These are phyloP conservation scores for Cryptoblepharus egeriae DNA, from an alignment of 2,797 vertebrate genomes.

Conservation along the genomic window DNA sequence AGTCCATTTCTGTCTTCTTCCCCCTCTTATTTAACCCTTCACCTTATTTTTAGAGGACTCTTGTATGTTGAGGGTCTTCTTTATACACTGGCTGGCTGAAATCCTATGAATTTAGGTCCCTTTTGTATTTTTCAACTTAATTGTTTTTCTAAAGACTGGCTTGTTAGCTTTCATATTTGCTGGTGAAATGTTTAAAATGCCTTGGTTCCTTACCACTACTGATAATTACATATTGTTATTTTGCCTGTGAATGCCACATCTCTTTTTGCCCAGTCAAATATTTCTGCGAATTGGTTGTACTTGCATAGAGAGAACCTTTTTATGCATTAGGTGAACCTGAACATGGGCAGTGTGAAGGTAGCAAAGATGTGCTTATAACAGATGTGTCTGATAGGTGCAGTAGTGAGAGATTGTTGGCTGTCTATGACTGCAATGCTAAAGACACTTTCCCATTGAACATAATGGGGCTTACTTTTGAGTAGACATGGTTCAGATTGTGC, in stretches of 20 bases:
- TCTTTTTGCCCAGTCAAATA: background rate
- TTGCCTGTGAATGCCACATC: background rate
- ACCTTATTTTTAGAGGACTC: background rate
- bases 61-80: background rate
- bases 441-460: too few relatives aligned
- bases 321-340: background rate
- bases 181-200: background rate
- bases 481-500: too few relatives aligned
- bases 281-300: background rate
- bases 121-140: background rate
- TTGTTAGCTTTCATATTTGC: background rate
- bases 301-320: background rate
- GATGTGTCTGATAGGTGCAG: background rate
- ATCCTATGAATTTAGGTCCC: background rate
- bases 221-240: background rate
- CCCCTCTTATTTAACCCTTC: background rate
- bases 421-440: too few relatives aligned
- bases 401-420: background rate
- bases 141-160: background rate
- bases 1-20: too few relatives aligned
- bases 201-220: background rate
- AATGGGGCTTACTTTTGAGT: too few relatives aligned
- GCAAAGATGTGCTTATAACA: background rate
- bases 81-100: background rate
- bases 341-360: background rate